Percentiles rank a stretch among this genome's conserved stretches.
Conservation (phyloP, 2,797 vertebrate species). For the Acanthiza pusilla region DNA sequence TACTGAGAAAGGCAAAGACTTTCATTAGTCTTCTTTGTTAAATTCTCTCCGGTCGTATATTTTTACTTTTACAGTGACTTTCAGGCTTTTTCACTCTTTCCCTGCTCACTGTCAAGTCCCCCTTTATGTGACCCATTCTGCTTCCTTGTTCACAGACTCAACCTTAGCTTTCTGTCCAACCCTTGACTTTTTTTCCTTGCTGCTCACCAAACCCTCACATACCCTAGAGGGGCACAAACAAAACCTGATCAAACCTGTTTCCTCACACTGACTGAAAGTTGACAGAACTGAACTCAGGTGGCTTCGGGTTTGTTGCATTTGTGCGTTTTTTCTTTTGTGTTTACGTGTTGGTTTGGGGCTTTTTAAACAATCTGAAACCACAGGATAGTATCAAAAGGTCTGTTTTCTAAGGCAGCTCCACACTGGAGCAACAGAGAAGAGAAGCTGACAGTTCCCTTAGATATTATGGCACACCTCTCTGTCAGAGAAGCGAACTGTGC, state of each 20-base stretch:
- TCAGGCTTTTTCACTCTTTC: not conserved
- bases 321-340: too few species aligned
- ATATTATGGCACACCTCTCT: not conserved
- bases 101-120: not conserved
- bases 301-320: not conserved
- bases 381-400: not conserved
- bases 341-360: accelerated
- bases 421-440: not conserved
- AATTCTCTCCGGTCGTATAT: not conserved
- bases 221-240: not conserved
- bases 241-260: not conserved
- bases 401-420: not conserved
- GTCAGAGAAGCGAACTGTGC: not conserved
- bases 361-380: not conserved
- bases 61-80: not conserved
- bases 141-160: not conserved
- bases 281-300: not conserved
- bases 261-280: not conserved
- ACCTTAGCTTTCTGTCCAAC: not conserved
- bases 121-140: not conserved
- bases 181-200: not conserved
- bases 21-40: not conserved
- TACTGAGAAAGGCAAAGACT: too few species aligned
- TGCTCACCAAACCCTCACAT: not conserved
- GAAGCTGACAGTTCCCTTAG: not conserved